phyloP scores from a whole-genome alignment of 2,888 invertebrate species.

The Lathronympha strigana region DNA sequence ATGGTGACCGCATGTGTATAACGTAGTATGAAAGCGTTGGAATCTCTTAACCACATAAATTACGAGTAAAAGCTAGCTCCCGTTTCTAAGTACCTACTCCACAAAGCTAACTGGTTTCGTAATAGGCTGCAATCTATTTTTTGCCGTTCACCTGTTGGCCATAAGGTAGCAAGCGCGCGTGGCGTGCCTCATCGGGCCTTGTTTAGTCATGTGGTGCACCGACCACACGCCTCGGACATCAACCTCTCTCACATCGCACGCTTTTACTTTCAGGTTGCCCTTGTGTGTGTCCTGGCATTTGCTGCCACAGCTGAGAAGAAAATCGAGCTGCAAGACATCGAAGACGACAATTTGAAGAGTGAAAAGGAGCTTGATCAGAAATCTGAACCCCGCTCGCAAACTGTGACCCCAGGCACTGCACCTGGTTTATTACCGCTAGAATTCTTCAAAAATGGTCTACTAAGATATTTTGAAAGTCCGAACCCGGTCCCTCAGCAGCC shows the following conservation, averaged over 20 bases:
- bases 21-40: conserved; percentile 61
- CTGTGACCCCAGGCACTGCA: conserved; percentile 47
- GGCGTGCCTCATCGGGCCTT: conserved; percentile 60
- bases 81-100: conserved; percentile 63
- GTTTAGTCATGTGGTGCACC: conserved; percentile 55
- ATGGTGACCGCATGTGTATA: conserved; percentile 55
- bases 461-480: conserved; percentile 64
- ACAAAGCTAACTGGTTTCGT: conserved; percentile 70
- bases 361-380: conserved; percentile 76
- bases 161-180: conserved; percentile 52
- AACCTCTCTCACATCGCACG: conserved; percentile 55
- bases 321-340: conserved; percentile 89
- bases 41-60: conserved; percentile 70
- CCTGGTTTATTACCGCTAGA: conserved; percentile 60
- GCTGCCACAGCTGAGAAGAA: conserved; percentile 83
- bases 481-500: conserved; percentile 58
- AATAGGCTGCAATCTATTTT: conserved; percentile 74
- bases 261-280: conserved; percentile 77
- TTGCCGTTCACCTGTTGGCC: conserved; percentile 76
- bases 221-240: conserved; percentile 55
- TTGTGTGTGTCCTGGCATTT: conserved; percentile 62
- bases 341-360: conserved; percentile 87
- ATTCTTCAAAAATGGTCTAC: conserved; percentile 65
- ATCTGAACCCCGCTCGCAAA: conserved; percentile 55
- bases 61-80: conserved; percentile 79